Evolutionary conservation across 2,888 invertebrate genomes (phyloP), one percentile per base, ranked within the genome.

Genomic region (Pomacea canaliculata): DNA sequence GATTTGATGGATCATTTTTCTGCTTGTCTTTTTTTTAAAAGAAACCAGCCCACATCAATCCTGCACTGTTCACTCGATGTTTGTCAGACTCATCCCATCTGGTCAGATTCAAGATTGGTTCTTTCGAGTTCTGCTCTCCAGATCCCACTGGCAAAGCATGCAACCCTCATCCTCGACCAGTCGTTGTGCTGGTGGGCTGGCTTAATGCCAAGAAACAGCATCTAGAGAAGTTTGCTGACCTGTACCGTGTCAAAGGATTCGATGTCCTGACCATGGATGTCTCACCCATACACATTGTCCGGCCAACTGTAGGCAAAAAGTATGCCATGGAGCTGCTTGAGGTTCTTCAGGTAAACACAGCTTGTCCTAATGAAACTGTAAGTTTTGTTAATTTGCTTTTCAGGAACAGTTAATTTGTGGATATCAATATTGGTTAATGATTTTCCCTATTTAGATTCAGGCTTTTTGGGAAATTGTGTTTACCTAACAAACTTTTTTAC

Each of bases 151-250:
- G 51, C 13, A 23, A 49, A 18, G 23, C 23, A 10, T 46, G 19
- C 60, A 49, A 63, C 68, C 73, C 67, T 9, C 68, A 69, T 49
- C 69, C 49, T 9, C 74, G 69, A 23, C 74, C 74, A 5, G 62
- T 74, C 62, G 74, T 69, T 48, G 69, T 74, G 46, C 62, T 74
- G 62, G 68, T 74, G 37, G 74, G 74, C 23, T 74, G 74, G 74
- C 74, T 74, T 37, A 74, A 74, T 48, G 74, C 74, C 62, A 46
- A 51, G 49, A 19, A 49, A 18, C 10, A 51, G 8, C 74, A 74
- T 23, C 74, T 74, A 46, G 60, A 46, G n/a, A 74, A 74, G 69
- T 74, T 68, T 67, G 56, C 56, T 46, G 69, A 74, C 49, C n/a
- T 74, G 60, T 74, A 74, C 74, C 60, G 60, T n/a, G 9, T 23